Conservation (phyloP, 2,113 vertebrate genomes). For the Stercorarius parasiticus region DNA sequence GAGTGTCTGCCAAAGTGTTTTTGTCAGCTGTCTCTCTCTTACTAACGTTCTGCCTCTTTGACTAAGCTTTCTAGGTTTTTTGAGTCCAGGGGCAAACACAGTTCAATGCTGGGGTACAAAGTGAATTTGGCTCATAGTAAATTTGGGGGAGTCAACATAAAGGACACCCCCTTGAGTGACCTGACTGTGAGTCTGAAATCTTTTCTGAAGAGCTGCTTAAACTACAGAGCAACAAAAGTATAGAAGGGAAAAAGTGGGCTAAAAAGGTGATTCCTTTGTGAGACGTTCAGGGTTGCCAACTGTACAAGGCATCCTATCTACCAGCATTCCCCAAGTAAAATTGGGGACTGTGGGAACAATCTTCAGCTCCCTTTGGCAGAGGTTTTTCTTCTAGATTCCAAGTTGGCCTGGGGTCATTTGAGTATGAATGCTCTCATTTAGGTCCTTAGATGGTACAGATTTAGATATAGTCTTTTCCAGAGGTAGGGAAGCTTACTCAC, state of each 20-base stretch:
- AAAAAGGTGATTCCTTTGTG: background rate
- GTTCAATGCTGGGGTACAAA: background rate
- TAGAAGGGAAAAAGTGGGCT: background rate
- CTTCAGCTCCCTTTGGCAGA: background rate
- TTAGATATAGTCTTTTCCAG: background rate
- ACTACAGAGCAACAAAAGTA: background rate
- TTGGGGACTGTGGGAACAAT: background rate
- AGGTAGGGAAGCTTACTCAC: background rate
- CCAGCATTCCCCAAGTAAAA: background rate
- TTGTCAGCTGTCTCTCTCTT: background rate
- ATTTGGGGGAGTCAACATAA: background rate
- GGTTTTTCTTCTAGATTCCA: background rate
- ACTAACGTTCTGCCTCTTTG: background rate
- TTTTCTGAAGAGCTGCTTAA: background rate
- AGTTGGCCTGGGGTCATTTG: background rate
- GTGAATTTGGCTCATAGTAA: background rate
- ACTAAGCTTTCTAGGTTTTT: background rate
- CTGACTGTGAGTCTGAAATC: background rate
- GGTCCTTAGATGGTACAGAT: background rate
- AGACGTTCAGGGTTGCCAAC: fast-evolving
- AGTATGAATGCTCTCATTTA: background rate
- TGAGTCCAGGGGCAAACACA: background rate
- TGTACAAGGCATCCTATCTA: background rate
- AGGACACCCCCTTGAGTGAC: background rate
- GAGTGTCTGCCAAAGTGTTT: background rate